Base-by-base conservation (phyloP, 2,888 invertebrate species). In the Drosophila affinis region DNA sequence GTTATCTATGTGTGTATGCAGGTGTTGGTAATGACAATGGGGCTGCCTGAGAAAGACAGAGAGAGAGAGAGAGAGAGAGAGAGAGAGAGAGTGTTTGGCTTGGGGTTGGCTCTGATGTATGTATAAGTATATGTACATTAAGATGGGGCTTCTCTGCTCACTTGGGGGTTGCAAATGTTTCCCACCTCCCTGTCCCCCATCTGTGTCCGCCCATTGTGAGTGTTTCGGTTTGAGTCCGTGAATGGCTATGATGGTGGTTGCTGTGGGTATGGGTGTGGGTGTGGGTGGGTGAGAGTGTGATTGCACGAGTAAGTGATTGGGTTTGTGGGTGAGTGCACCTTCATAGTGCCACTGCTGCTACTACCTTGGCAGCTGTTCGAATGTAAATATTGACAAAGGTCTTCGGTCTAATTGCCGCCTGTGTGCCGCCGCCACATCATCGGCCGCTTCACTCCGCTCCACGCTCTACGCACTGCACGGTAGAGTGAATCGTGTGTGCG, bases 331-430 rank as follows among this genome's bases (percentile, higher is more conserved):
- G n/a, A 21, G 46, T 61, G 39, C 47, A 55, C 46, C 54, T 61
- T 47, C 34, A n/a, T n/a, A 39, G 39, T n/a, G 39, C 39, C 39
- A 39, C n/a, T 39, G 39, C 39, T 14, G 7, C 39, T 12, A 17
- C 49, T 71, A 60, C 61, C 69, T 70, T 48, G 75, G 76, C 76
- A 75, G 75, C 76, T 71, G 76, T 75, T 70, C 61, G 21, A 71
- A 64, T 62, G 75, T 75, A 71, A 71, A 75, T 71, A 75, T 75
- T 75, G 64, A 71, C 71, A 62, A 32, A 63, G 63, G 62, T 49
- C 51, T 62, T 53, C 10, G 63, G 47, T 51, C 45, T 69, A 72
- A 69, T 69, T 69, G 60, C 48, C 53, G 70, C 32, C 53, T 27
- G 27, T 49, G 14, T 27, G 21, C 24, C 21, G 29, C 29, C 21